A percentile compares a stretch with the other conserved stretches of the same genome.
These are phyloP conservation scores for Odontamblyopus rebecca DNA, from an alignment of 2,797 vertebrate species.

Conservation along the genomic window DNA sequence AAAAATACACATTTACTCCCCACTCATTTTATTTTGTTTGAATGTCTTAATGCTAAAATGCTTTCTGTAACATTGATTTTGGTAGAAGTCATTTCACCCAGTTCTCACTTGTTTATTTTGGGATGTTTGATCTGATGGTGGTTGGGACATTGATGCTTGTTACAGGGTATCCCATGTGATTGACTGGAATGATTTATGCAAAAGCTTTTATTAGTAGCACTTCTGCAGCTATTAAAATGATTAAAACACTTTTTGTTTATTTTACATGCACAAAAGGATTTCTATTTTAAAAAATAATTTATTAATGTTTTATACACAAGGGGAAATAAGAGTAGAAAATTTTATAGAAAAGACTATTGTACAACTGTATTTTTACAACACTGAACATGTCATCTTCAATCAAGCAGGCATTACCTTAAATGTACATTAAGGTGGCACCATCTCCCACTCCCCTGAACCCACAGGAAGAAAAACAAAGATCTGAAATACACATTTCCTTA, in stretches of 20 bases:
- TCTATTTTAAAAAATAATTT: constrained; percentile 83
- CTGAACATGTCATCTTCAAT: constrained; percentile 49
- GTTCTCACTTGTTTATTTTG: constrained; percentile 26
- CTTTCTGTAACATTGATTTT: constrained; percentile 14
- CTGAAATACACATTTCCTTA: constrained; percentile 63
- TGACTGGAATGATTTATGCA: constrained; percentile 57
- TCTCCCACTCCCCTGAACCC: constrained; percentile 10
- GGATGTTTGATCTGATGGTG: constrained; percentile 26
- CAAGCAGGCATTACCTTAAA: constrained; percentile 52
- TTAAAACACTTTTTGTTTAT: constrained; percentile 16
- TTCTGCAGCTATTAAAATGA: constrained; percentile 53
- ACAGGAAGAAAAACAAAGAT: constrained; percentile 27
- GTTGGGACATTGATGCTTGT: constrained; percentile 26
- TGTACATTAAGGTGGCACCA: constrained; percentile 53
- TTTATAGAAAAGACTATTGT: constrained; percentile 80
- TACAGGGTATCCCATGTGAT: constrained; percentile 47
- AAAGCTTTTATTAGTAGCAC: constrained; percentile 61
- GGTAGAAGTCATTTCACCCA: constrained; percentile 10
- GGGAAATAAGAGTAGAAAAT: constrained; percentile 69
- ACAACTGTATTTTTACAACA: constrained; percentile 78
- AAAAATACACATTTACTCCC: neutral
- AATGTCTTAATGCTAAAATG: constrained; percentile 48
- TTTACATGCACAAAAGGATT: neutral
- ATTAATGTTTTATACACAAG: constrained; percentile 83
- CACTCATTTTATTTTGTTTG: neutral